Conservation (phyloP, 1,140 invertebrate genomes). For the Vanessa tameamea region DNA sequence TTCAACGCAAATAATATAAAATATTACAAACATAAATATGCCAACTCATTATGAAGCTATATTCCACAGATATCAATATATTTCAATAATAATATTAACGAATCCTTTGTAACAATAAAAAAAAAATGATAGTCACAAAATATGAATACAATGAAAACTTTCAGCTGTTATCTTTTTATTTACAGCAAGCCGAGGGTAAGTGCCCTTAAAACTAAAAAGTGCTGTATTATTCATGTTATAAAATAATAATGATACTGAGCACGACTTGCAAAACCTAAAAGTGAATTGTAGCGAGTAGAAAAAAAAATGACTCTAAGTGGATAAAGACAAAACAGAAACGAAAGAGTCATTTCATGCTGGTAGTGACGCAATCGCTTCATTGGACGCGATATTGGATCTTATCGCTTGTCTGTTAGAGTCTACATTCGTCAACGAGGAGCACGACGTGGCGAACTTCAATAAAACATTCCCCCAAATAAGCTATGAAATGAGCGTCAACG, state of each 20-base stretch:
- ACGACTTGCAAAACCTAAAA: conserved; percentile 75
- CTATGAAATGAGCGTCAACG: conserved; percentile 75
- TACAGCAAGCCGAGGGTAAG: conserved; percentile 2
- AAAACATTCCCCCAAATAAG: conserved; percentile 80
- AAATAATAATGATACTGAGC: conserved; percentile 70
- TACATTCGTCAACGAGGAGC: conserved; percentile 47
- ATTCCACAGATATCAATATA: background rate
- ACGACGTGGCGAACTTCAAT: conserved; percentile 74
- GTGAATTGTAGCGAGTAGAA: conserved; percentile 78
- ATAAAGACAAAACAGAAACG: conserved; percentile 61
- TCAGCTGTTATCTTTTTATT: background rate
- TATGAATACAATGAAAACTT: background rate
- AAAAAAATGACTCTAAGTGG: conserved; percentile 79
- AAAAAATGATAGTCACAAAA: background rate
- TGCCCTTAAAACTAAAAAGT: conserved; percentile 34
- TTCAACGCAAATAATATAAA: too few species aligned
- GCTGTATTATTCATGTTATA: conserved; percentile 66
- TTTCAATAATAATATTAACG: background rate
- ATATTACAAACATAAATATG: too few species aligned
- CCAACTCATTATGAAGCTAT: background rate
- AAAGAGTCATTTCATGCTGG: conserved; percentile 76
- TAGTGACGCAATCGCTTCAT: conserved; percentile 52
- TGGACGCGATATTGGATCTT: conserved; percentile 39
- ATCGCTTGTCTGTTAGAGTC: conserved; percentile 42
- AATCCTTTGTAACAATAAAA: background rate